Percentiles rank a stretch among this genome's conserved stretches.
These are phyloP conservation scores for Manduca sexta DNA, from an alignment of 1,140 invertebrate genomes.

Conservation along the genomic window DNA sequence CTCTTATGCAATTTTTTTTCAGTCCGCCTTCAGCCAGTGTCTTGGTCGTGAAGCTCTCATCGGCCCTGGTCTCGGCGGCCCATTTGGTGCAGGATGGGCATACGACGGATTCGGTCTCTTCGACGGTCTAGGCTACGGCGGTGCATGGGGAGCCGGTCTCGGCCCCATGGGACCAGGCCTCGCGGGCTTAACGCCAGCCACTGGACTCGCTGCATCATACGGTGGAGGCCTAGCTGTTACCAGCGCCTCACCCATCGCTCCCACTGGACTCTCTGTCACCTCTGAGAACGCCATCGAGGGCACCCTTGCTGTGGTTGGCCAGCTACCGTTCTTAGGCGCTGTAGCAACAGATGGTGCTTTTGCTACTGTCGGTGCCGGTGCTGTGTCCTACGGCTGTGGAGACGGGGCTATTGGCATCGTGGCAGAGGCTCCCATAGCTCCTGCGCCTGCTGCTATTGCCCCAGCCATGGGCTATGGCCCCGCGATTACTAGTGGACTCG, in stretches of 20 bases:
- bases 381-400: not conserved
- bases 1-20: too few relatives aligned
- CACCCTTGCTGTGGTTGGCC: not conserved
- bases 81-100: too few relatives aligned
- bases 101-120: not conserved
- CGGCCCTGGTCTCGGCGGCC: not conserved
- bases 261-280: not conserved
- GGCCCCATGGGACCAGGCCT: not conserved
- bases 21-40: not conserved
- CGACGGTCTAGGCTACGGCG: too few relatives aligned
- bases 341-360: conserved; percentile 22
- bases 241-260: not conserved
- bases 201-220: not conserved
- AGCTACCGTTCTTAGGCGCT: conserved; percentile 17
- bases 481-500: conserved; percentile 9
- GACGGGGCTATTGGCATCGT: not conserved
- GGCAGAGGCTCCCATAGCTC: not conserved
- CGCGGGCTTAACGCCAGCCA: too few relatives aligned
- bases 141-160: too few relatives aligned
- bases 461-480: conserved; percentile 17
- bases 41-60: not conserved
- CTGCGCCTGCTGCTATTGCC: conserved; percentile 20
- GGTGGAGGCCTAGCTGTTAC: not conserved
- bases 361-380: conserved; percentile 8
- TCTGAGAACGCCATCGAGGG: not conserved